Evolutionary conservation across 1,140 invertebrate species (phyloP).

Genomic region (Cephus cinctus): DNA sequence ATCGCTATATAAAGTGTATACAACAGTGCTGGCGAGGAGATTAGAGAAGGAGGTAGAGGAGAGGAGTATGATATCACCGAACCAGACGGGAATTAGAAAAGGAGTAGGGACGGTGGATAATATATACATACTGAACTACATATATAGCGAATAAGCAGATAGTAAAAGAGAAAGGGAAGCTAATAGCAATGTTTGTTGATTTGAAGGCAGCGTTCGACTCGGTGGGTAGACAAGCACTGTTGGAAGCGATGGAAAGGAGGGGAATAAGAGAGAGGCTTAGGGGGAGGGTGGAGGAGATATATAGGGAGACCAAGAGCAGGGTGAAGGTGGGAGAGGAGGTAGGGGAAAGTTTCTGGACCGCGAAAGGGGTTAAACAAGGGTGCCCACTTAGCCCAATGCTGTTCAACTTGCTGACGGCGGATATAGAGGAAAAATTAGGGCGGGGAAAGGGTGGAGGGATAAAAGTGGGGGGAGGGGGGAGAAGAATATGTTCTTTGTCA

Average conservation of each 20-base stretch:
- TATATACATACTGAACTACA: slow-evolving; percentile 19
- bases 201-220: background rate
- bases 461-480: background rate
- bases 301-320: too few species aligned
- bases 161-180: background rate
- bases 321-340: too few species aligned
- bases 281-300: background rate
- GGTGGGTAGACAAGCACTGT: background rate
- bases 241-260: background rate
- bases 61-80: slow-evolving; percentile 15
- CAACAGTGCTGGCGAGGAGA: slow-evolving; percentile 13
- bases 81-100: slow-evolving; percentile 22
- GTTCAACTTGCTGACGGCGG: slow-evolving; percentile 14
- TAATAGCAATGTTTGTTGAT: background rate
- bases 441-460: background rate
- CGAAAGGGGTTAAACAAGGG: slow-evolving; percentile 9
- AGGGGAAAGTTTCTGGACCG: too few species aligned
- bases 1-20: slow-evolving; percentile 18
- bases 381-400: slow-evolving; percentile 12
- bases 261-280: slow-evolving; percentile 1
- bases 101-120: slow-evolving; percentile 19
- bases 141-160: background rate
- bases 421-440: background rate
- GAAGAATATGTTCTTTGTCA: background rate
- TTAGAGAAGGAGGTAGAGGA: slow-evolving; percentile 17